A percentile compares a stretch with the other conserved stretches of the same genome.
Evolutionary conservation across 1,140 invertebrate genomes (phyloP).

Genomic region (Caenorhabditis elegans): DNA sequence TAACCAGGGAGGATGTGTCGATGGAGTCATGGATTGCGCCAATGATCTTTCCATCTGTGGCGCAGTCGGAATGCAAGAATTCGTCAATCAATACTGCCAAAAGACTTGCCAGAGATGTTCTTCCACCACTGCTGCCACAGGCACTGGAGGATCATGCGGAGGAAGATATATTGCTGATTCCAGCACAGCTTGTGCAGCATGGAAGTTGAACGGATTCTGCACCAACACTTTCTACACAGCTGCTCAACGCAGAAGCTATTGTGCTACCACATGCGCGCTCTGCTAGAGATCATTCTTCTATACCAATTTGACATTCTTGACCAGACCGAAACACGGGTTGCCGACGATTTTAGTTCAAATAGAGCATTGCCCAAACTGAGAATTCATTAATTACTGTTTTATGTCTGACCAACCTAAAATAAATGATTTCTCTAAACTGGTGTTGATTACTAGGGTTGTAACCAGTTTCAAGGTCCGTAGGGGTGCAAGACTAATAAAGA

Average conservation of each 20-base stretch:
- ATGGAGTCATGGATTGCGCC: conserved; percentile 16
- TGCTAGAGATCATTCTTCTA: background rate
- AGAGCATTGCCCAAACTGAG: background rate
- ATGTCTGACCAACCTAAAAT: background rate
- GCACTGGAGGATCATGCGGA: background rate
- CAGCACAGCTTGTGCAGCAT: background rate
- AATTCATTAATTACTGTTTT: background rate
- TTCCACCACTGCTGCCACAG: background rate
- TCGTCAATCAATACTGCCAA: background rate
- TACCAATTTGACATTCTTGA: conserved; percentile 2
- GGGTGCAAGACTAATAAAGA: too few relatives aligned
- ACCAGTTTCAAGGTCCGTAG: too few relatives aligned
- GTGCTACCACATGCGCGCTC: background rate
- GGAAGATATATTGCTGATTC: background rate
- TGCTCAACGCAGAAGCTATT: background rate
- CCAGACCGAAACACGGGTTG: background rate
- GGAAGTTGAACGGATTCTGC: conserved; percentile 30
- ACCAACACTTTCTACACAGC: conserved; percentile 29
- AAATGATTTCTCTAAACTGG: background rate
- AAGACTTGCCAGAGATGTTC: background rate
- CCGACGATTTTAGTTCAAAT: background rate
- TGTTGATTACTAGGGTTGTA: too few relatives aligned
- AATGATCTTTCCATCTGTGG: conserved; percentile 25
- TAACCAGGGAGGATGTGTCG: conserved; percentile 22
- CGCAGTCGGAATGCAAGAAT: background rate